Evolutionary conservation across 1,140 invertebrate genomes (phyloP).

Genomic region (Aphelenchoides avenae): DNA sequence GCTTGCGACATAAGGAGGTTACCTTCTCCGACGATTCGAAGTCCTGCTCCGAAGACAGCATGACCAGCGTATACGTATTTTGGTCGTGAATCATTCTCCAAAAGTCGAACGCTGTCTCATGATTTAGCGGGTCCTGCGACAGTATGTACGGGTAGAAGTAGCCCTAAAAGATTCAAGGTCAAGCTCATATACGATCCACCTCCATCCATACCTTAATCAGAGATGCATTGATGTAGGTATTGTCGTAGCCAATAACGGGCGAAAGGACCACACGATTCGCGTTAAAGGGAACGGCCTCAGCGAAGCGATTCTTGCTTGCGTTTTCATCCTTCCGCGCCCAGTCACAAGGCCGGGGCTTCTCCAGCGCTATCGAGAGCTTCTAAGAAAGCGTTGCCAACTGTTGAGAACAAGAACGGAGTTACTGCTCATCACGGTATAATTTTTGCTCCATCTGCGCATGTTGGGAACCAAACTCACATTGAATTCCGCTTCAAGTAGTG

Average conservation of each 20-base stretch:
- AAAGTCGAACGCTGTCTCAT: conserved; percentile 72
- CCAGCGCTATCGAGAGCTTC: conserved; percentile 30
- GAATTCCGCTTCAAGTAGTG: conserved; percentile 36
- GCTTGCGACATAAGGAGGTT: conserved; percentile 1
- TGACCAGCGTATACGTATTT: conserved; percentile 88
- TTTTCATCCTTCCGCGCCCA: conserved; percentile 54
- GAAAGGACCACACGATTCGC: conserved; percentile 47
- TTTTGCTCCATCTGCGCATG: not conserved
- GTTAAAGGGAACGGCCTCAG: conserved; percentile 54
- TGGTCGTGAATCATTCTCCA: conserved; percentile 98
- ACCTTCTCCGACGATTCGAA: conserved; percentile 60
- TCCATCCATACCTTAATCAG: conserved; percentile 31
- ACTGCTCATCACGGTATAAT: no score
- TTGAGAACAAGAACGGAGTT: no score
- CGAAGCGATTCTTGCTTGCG: conserved; percentile 38
- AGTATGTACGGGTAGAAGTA: conserved; percentile 57
- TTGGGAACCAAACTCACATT: conserved; percentile 17
- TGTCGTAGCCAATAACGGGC: conserved; percentile 47
- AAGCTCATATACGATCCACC: not conserved
- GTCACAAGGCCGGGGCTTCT: conserved; percentile 28
- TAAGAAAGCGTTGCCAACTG: conserved; percentile 19
- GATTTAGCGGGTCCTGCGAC: conserved; percentile 78
- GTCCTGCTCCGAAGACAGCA: conserved; percentile 90
- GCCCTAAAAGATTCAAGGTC: conserved; percentile 32
- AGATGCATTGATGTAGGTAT: conserved; percentile 55